Conservation (phyloP, 2,797 vertebrate genomes). For the Tarsius wallacei region DNA sequence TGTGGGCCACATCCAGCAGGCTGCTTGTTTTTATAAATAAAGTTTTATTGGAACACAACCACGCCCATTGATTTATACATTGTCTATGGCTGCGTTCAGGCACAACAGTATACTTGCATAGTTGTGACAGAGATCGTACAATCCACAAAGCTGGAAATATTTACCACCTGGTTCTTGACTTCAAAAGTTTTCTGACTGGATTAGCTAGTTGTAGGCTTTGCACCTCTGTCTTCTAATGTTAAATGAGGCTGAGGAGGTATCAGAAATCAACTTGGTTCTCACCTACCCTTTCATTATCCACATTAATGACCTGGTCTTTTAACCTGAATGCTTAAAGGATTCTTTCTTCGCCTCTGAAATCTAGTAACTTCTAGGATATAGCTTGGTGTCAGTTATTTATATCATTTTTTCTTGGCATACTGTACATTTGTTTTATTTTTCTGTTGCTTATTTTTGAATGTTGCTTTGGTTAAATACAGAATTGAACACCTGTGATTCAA, state of each 20-base stretch:
- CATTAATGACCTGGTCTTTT: conserved; percentile 10
- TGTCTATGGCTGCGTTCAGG: background rate
- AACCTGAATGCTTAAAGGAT: background rate
- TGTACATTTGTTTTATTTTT: background rate
- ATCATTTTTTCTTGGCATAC: background rate
- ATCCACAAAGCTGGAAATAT: conserved; percentile 32
- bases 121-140: background rate
- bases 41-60: conserved; percentile 46
- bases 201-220: background rate
- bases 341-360: conserved; percentile 50
- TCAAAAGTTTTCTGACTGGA: conserved; percentile 16
- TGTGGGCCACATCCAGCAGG: background rate
- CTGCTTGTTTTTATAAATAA: conserved; percentile 3
- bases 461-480: conserved; percentile 8
- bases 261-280: background rate
- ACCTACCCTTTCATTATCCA: background rate
- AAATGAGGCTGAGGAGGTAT: background rate
- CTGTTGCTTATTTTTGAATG: conserved; percentile 21
- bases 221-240: background rate
- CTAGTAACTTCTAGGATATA: background rate
- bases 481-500: background rate
- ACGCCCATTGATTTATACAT: background rate
- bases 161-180: background rate
- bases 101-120: background rate
- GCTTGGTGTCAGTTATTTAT: background rate